Evolutionary conservation across 1,140 invertebrate genomes (phyloP).

Genomic region (Reticulitermes speratus): DNA sequence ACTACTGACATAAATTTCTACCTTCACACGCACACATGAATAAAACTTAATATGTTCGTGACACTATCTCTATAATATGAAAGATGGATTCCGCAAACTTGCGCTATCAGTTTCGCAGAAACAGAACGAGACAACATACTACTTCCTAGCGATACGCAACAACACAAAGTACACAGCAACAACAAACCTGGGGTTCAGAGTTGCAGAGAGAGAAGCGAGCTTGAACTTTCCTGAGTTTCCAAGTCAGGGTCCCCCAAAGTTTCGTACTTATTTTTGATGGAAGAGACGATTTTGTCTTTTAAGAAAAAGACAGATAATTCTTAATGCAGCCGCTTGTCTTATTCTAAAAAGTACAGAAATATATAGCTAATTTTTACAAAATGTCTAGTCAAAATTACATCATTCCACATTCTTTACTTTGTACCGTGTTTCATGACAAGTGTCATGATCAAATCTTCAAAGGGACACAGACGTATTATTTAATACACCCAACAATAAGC

Average conservation of each 20-base stretch:
- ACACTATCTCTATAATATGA: conserved; percentile 3
- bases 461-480: no score
- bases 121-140: neutral
- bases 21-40: neutral
- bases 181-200: neutral
- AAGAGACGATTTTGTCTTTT: no score
- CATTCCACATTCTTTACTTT: no score
- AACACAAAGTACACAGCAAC: neutral
- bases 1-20: neutral
- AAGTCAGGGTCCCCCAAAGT: neutral
- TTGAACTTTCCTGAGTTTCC: neutral
- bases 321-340: no score
- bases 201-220: neutral
- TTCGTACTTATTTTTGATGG: neutral
- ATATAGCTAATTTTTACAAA: no score
- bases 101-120: neutral
- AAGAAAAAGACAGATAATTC: no score
- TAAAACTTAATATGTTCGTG: neutral
- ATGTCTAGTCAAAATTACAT: no score
- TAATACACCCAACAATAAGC: no score
- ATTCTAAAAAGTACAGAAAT: no score
- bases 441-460: no score
- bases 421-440: no score
- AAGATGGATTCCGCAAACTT: conserved; percentile 18
- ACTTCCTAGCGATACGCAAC: neutral